phyloP scores from a whole-genome alignment of 2,113 vertebrate genomes.

The Nicator chloris region DNA sequence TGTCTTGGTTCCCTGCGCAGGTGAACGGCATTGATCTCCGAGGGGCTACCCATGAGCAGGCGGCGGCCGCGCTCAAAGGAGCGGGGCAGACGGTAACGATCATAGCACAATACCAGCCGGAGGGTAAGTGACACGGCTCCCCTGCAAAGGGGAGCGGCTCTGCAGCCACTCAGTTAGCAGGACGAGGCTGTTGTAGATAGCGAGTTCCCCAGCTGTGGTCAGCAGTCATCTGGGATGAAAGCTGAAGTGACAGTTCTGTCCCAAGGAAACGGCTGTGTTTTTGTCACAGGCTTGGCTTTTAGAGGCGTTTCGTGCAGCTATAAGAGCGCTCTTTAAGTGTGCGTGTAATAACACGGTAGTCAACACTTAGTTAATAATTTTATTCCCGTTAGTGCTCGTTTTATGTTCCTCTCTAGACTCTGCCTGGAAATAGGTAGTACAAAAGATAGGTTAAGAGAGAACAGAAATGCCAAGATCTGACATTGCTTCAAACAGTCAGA shows the following conservation, averaged over 20 bases:
- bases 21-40: conserved; percentile 94
- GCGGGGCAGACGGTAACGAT: conserved; percentile 95
- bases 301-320: neutral
- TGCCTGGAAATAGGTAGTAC: neutral
- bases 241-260: neutral
- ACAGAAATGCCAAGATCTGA: neutral
- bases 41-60: conserved; percentile 93
- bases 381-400: neutral
- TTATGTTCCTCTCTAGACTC: neutral
- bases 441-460: neutral
- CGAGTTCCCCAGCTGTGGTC: neutral
- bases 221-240: neutral
- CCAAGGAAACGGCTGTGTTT: neutral
- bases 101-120: conserved; percentile 92
- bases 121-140: too few species aligned
- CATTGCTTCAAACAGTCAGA: neutral
- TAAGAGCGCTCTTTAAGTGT: neutral
- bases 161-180: neutral
- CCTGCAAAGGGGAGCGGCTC: neutral
- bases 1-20: conserved; percentile 56
- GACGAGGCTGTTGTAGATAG: neutral
- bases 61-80: conserved; percentile 91
- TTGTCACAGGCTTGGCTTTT: neutral
- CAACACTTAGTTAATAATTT: neutral
- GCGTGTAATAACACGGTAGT: neutral